These are phyloP conservation scores for Seira sanloemensis DNA, from an alignment of 2,888 invertebrate genomes.

Conservation along the genomic window DNA sequence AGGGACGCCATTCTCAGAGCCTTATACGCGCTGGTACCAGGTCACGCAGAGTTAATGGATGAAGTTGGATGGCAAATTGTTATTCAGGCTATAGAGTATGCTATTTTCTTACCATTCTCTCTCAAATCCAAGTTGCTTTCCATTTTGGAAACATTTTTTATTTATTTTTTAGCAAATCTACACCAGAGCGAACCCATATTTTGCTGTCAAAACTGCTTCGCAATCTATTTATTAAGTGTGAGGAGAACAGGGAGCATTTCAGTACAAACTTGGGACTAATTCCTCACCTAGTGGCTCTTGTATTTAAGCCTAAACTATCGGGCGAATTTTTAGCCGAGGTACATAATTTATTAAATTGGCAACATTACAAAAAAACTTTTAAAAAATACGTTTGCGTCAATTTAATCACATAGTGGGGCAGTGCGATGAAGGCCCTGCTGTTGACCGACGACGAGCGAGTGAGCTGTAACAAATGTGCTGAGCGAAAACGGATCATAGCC, in stretches of 20 bases:
- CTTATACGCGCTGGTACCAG: conserved; percentile 61
- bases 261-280: conserved; percentile 42
- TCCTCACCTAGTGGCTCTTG: conserved; percentile 50
- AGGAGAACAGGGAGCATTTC: conserved; percentile 68
- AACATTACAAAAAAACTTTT: too few relatives aligned
- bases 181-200: conserved; percentile 56
- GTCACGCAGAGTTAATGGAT: conserved; percentile 67
- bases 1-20: conserved; percentile 59
- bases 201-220: conserved; percentile 60
- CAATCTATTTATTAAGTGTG: conserved; percentile 69
- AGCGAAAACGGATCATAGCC: conserved; percentile 63
- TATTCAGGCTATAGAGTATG: conserved; percentile 66
- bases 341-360: conserved; percentile 17
- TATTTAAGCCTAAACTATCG: conserved; percentile 46
- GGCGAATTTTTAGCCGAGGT: conserved; percentile 66
- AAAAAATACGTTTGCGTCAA: too few relatives aligned
- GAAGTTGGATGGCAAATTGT: conserved; percentile 67
- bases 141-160: neutral
- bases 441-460: conserved; percentile 67
- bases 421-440: conserved; percentile 63
- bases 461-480: conserved; percentile 67
- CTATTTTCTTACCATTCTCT: neutral
- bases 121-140: too few relatives aligned
- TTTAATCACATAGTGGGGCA: conserved; percentile 65
- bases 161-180: conserved; percentile 6